Conservation (phyloP, 2,113 vertebrate genomes). For the Shinisaurus crocodilurus region DNA sequence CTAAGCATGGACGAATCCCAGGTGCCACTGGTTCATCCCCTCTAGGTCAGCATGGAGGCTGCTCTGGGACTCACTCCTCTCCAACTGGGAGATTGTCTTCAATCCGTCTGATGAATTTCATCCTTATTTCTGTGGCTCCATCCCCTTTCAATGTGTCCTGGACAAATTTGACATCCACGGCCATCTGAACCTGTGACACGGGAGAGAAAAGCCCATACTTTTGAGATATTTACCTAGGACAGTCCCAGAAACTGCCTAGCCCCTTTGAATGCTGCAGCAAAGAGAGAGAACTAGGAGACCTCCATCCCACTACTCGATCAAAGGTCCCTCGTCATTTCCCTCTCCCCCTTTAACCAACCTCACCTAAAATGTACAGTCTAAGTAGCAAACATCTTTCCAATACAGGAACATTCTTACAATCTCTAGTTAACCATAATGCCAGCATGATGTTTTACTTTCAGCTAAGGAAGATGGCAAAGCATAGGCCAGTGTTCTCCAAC, state of each 20-base stretch:
- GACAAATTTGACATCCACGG: conserved; percentile 94
- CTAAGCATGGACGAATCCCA: neutral
- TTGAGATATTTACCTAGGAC: neutral
- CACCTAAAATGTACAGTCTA: rapidly evolving
- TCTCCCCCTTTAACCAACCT: rapidly evolving
- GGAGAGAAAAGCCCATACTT: conserved; percentile 14
- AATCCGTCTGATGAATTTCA: conserved; percentile 98
- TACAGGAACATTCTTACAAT: neutral
- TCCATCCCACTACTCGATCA: rapidly evolving
- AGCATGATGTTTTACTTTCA: neutral
- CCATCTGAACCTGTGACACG: conserved; percentile 93
- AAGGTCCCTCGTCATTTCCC: neutral
- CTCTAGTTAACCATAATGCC: neutral
- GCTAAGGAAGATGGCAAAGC: neutral
- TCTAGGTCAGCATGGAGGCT: neutral
- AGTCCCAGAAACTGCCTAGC: neutral
- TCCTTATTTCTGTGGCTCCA: conserved; percentile 95
- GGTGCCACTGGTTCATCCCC: conserved; percentile 43
- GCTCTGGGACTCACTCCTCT: conserved; percentile 84
- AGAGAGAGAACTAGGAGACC: neutral
- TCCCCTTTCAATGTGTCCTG: conserved; percentile 97
- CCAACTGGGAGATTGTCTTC: conserved; percentile 98
- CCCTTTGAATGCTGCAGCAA: neutral
- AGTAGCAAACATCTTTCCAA: neutral
- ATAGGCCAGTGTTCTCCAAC: too few species aligned